Evolutionary conservation across 1,140 invertebrate genomes (phyloP).

Genomic region (Drosophila ohnishii): DNA sequence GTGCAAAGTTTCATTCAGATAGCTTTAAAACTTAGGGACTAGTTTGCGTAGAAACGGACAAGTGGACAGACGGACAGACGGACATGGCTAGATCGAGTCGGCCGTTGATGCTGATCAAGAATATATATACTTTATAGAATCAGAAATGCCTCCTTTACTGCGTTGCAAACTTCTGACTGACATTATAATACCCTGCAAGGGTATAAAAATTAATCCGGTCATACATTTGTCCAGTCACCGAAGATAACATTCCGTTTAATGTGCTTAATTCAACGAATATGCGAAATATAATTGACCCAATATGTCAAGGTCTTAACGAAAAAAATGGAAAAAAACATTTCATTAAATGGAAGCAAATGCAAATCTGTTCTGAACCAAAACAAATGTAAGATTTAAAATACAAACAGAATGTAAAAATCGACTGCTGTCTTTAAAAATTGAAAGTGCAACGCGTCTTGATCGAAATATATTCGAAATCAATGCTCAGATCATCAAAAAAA

Average conservation of each 20-base stretch:
- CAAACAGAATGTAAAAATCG: slow-evolving; percentile 14
- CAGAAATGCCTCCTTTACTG: too few species aligned
- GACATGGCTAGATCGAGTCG: too few species aligned
- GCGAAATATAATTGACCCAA: neutral
- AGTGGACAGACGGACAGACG: too few species aligned
- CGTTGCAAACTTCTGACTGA: too few species aligned
- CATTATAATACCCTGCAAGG: too few species aligned
- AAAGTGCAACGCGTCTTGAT: slow-evolving; percentile 20
- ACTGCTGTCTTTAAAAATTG: slow-evolving; percentile 32
- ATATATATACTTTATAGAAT: too few species aligned
- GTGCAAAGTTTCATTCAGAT: too few species aligned
- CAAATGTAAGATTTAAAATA: slow-evolving; percentile 15
- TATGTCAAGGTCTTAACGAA: neutral
- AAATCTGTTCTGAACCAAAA: neutral
- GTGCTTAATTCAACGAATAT: neutral
- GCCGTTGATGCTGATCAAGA: too few species aligned
- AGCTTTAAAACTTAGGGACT: too few species aligned
- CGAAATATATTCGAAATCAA: slow-evolving; percentile 35
- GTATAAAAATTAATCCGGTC: neutral
- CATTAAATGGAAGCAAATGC: slow-evolving; percentile 6
- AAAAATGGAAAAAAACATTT: slow-evolving; percentile 7
- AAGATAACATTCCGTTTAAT: neutral
- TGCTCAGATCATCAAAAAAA: slow-evolving; percentile 25
- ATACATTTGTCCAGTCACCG: neutral
- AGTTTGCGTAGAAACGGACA: too few species aligned